phyloP scores from a whole-genome alignment of 2,113 vertebrate genomes.

The Hydropotes inermis region DNA sequence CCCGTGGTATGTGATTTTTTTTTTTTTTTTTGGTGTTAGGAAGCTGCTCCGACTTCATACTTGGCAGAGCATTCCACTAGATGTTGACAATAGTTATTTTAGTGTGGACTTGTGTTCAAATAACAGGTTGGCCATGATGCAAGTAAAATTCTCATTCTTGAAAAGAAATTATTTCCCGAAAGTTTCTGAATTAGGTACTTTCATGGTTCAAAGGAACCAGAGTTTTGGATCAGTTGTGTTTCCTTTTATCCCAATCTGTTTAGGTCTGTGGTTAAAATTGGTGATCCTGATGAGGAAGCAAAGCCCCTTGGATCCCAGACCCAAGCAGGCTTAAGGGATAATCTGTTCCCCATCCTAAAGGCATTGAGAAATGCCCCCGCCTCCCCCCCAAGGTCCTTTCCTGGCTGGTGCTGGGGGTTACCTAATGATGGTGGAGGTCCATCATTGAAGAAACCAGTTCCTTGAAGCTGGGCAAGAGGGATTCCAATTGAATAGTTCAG shows the following conservation, averaged over 20 bases:
- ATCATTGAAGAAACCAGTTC: not conserved
- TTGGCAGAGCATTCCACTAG: slow-evolving; percentile 47
- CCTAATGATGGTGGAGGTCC: not conserved
- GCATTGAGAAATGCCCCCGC: not conserved
- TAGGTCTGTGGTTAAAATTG: not conserved
- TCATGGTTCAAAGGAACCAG: not conserved
- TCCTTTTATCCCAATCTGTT: not conserved
- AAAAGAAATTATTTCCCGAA: slow-evolving; percentile 6
- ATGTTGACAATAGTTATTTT: slow-evolving; percentile 21
- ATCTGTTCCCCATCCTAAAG: not conserved
- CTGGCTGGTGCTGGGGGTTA: not conserved
- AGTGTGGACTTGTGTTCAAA: slow-evolving; percentile 40
- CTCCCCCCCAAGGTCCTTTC: not conserved
- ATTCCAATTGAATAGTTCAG: not conserved
- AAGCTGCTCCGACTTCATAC: slow-evolving; percentile 66
- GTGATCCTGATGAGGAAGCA: not conserved
- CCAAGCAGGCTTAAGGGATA: not conserved
- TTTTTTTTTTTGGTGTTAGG: slow-evolving; percentile 85
- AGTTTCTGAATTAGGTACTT: not conserved
- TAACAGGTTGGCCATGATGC: slow-evolving; percentile 16
- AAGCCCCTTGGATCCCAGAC: not conserved
- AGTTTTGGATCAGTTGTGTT: not conserved
- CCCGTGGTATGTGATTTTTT: slow-evolving; percentile 87
- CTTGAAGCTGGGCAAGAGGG: not conserved
- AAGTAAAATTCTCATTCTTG: slow-evolving; percentile 14